phyloP scores from a whole-genome alignment of 2,888 invertebrate species.

The Nyleta sp. region DNA sequence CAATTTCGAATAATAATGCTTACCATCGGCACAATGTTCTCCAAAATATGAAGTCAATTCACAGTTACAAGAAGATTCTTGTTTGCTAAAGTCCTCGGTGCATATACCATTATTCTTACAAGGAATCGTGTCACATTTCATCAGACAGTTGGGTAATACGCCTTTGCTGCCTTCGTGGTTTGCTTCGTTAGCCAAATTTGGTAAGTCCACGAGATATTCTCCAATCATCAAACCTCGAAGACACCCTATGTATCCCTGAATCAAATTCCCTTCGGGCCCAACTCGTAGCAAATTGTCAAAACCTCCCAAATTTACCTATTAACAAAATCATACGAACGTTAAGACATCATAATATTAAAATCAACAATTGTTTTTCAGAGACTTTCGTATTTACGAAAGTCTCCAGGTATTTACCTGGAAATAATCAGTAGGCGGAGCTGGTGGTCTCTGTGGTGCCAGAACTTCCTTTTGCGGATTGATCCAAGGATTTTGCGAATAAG shows the following conservation, averaged over 20 bases:
- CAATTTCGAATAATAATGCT: background rate
- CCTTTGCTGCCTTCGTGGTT: slow-evolving; percentile 89
- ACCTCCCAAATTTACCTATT: slow-evolving; percentile 93
- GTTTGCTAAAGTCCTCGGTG: slow-evolving; percentile 93
- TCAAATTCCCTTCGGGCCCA: slow-evolving; percentile 83
- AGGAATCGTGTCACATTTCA: slow-evolving; percentile 94
- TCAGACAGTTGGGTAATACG: slow-evolving; percentile 91
- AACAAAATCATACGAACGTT: slow-evolving; percentile 86
- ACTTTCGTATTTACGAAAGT: too few species aligned
- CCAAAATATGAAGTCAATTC: slow-evolving; percentile 95
- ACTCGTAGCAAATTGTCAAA: slow-evolving; percentile 89
- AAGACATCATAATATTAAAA: too few species aligned
- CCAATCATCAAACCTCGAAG: slow-evolving; percentile 94
- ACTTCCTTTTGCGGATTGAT: slow-evolving; percentile 92
- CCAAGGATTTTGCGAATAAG: slow-evolving; percentile 95
- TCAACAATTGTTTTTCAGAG: too few species aligned
- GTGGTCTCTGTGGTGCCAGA: slow-evolving; percentile 93
- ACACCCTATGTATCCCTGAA: slow-evolving; percentile 92
- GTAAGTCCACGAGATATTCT: slow-evolving; percentile 90
- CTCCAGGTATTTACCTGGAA: slow-evolving; percentile 89
- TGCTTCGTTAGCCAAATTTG: slow-evolving; percentile 87
- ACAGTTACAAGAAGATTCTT: slow-evolving; percentile 94
- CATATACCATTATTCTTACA: slow-evolving; percentile 95
- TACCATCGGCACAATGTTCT: slow-evolving; percentile 91
- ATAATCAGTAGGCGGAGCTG: slow-evolving; percentile 94